Percentiles rank a stretch among this genome's conserved stretches.
Conservation (phyloP, 2,888 invertebrate genomes). For the Julus scanicus region DNA sequence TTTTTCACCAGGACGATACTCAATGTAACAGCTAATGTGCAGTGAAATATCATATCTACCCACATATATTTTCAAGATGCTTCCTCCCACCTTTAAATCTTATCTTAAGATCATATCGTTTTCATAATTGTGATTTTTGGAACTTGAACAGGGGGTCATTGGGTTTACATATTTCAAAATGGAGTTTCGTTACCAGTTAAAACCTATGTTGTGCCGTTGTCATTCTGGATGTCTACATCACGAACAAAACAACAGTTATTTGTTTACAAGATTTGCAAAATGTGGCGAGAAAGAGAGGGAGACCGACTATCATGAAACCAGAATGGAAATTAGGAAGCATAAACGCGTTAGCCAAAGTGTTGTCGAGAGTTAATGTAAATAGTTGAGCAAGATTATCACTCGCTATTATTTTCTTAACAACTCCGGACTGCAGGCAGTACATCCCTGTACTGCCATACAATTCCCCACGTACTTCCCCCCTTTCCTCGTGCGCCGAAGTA, state of each 20-base stretch:
- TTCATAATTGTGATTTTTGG: no score
- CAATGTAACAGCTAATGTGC: no score
- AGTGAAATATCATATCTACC: no score
- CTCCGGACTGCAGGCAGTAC: slow-evolving; percentile 24
- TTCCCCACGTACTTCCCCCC: not conserved
- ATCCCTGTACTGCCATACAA: not conserved
- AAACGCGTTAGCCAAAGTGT: slow-evolving; percentile 1
- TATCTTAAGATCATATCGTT: no score
- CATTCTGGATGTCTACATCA: not conserved
- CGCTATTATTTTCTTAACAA: slow-evolving; percentile 39
- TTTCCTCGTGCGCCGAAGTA: slow-evolving; percentile 18
- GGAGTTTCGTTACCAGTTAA: no score
- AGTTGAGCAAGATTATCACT: slow-evolving; percentile 27
- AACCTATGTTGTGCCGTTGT: no score
- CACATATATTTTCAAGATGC: no score
- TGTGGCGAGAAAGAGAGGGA: not conserved
- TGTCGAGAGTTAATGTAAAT: slow-evolving; percentile 39
- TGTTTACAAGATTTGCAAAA: not conserved
- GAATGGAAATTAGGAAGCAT: slow-evolving; percentile 17
- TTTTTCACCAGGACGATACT: no score
- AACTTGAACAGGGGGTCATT: no score
- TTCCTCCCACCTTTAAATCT: no score
- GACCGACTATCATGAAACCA: not conserved
- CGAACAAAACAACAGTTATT: not conserved
- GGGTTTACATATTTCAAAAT: no score